phyloP scores from a whole-genome alignment of 2,797 vertebrate species.

The Cetoscarus ocellatus region DNA sequence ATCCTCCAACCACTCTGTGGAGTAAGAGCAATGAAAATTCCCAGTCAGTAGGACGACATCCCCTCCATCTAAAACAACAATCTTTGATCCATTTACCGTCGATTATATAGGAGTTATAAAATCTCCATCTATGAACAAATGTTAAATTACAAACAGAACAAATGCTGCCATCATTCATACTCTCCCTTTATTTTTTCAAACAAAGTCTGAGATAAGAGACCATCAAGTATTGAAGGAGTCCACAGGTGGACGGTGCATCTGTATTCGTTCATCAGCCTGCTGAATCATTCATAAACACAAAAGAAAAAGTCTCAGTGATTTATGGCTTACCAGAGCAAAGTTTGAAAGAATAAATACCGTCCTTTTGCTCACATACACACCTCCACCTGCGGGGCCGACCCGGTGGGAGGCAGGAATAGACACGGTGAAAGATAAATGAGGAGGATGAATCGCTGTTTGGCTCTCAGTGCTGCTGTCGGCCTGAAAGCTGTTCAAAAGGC shows the following conservation, averaged over 20 bases:
- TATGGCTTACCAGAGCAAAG: conserved; percentile 33
- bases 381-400: background rate
- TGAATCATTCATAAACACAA: conserved; percentile 60
- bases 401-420: conserved; percentile 41
- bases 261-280: conserved; percentile 42
- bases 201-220: no score
- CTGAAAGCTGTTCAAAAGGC: conserved; percentile 42
- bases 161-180: no score
- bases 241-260: background rate
- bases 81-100: no score
- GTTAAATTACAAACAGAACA: no score
- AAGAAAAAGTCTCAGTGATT: conserved; percentile 46
- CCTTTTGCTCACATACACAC: conserved; percentile 8
- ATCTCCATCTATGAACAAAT: no score
- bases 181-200: no score
- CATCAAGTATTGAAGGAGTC: no score
- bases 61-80: no score
- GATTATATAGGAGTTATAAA: no score
- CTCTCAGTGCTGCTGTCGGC: conserved; percentile 28
- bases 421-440: conserved; percentile 57
- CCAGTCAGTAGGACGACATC: no score
- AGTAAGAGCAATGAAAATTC: no score
- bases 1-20: no score
- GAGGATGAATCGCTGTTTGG: conserved; percentile 33
- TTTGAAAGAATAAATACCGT: conserved; percentile 26